Conservation (phyloP, 2,113 vertebrate genomes). For the Corythaeola cristata region DNA sequence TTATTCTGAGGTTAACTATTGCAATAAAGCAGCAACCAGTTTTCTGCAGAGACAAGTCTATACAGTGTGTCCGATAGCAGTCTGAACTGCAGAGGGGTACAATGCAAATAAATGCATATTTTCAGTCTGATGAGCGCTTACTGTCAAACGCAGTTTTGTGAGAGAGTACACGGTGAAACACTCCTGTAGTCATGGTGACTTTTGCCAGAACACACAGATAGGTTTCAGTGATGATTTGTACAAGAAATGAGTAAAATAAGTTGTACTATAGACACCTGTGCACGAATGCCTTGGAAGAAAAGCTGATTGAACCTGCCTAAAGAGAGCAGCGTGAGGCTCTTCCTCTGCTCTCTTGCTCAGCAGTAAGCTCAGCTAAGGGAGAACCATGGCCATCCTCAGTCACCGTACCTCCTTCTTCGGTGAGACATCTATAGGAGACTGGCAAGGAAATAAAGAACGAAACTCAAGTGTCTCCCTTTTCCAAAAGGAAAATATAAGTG, state of each 20-base stretch:
- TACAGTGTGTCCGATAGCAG: no score
- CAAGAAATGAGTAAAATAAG: background rate
- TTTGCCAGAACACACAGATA: background rate
- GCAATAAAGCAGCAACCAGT: constrained; percentile 19
- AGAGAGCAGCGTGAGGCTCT: background rate
- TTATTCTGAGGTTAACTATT: constrained; percentile 5
- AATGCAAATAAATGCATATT: no score
- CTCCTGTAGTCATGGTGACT: background rate
- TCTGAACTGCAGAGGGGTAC: no score
- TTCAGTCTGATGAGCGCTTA: background rate
- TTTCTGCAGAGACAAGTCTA: background rate
- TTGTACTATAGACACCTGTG: background rate
- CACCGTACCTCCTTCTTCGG: background rate
- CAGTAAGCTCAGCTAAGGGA: background rate
- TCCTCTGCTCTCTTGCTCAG: background rate
- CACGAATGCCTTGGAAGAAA: background rate
- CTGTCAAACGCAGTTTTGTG: background rate
- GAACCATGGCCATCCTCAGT: background rate
- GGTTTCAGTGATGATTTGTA: background rate
- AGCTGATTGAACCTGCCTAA: background rate
- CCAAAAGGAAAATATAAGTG: background rate
- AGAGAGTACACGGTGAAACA: background rate
- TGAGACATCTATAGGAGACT: background rate
- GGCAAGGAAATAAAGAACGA: background rate
- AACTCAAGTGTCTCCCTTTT: background rate